A percentile compares a stretch with the other conserved stretches of the same genome.
Conservation (phyloP, 2,113 vertebrate species). For the Seriola rivoliana region DNA sequence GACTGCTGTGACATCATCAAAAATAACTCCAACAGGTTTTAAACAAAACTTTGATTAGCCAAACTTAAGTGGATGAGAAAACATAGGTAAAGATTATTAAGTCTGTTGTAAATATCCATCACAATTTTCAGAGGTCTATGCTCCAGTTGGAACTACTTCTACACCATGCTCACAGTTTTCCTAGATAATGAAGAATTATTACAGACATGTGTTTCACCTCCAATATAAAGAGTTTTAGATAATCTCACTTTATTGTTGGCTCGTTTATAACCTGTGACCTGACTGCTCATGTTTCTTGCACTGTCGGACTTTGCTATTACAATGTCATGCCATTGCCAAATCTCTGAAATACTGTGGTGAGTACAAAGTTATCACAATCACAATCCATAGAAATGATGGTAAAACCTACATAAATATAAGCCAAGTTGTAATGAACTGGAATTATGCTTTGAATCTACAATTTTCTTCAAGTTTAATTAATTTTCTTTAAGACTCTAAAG, state of each 20-base stretch:
- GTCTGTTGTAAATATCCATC: not conserved
- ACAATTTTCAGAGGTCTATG: not conserved
- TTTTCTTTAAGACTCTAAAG: not conserved
- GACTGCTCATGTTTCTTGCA: not conserved
- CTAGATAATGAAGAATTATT: not conserved
- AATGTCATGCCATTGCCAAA: too few relatives aligned
- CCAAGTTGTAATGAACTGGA: not conserved
- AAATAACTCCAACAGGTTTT: not conserved
- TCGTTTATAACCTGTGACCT: constrained; percentile 11
- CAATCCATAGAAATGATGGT: not conserved
- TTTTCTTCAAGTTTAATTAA: too few relatives aligned
- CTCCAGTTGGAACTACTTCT: not conserved
- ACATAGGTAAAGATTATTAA: not conserved
- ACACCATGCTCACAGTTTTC: not conserved
- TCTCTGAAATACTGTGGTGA: too few relatives aligned
- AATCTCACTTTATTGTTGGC: not conserved
- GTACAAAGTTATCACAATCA: not conserved
- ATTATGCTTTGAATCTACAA: too few relatives aligned
- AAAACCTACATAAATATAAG: not conserved
- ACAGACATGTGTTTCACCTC: not conserved
- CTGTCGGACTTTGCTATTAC: too few relatives aligned
- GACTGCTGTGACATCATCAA: too few relatives aligned
- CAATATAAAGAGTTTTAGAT: constrained; percentile 7
- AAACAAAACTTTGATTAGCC: not conserved
- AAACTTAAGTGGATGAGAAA: not conserved